Evolutionary conservation across 2,797 vertebrate genomes (phyloP).

Genomic region (Brachymystax lenok): DNA sequence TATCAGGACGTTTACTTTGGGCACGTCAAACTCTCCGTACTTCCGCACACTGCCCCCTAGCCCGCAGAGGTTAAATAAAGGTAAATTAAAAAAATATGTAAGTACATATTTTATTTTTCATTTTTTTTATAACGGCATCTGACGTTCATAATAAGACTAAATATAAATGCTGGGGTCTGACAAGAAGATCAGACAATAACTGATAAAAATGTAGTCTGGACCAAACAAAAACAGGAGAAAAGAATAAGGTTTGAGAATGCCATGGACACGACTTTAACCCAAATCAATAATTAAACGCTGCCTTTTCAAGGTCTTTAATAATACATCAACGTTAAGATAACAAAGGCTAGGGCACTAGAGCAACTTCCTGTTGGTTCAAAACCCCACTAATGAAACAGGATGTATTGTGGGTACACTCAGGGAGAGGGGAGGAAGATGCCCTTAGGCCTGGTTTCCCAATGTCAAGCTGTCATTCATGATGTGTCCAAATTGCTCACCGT

Average conservation of each 20-base stretch:
- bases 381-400: slow-evolving; percentile 58
- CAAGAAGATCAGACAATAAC: slow-evolving; percentile 37
- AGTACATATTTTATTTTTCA: no score
- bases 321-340: slow-evolving; percentile 78
- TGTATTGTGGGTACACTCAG: slow-evolving; percentile 18
- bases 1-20: no score
- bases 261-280: slow-evolving; percentile 60
- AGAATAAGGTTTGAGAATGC: slow-evolving; percentile 53
- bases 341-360: slow-evolving; percentile 49
- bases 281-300: slow-evolving; percentile 77
- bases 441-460: slow-evolving; percentile 1
- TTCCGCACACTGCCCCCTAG: no score
- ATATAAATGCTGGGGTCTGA: slow-evolving; percentile 24
- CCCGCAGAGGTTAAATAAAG: no score
- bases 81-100: no score
- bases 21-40: no score
- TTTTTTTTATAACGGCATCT: not conserved
- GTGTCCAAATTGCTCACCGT: no score
- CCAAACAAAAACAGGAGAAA: slow-evolving; percentile 11
- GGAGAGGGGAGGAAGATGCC: slow-evolving; percentile 27
- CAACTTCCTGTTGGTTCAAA: slow-evolving; percentile 53
- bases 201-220: slow-evolving; percentile 46
- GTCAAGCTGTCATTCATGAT: slow-evolving; percentile 32
- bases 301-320: slow-evolving; percentile 77
- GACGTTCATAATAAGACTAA: slow-evolving; percentile 13